Conservation (phyloP, 2,888 invertebrate genomes). For the Euplagia quadripunctaria region DNA sequence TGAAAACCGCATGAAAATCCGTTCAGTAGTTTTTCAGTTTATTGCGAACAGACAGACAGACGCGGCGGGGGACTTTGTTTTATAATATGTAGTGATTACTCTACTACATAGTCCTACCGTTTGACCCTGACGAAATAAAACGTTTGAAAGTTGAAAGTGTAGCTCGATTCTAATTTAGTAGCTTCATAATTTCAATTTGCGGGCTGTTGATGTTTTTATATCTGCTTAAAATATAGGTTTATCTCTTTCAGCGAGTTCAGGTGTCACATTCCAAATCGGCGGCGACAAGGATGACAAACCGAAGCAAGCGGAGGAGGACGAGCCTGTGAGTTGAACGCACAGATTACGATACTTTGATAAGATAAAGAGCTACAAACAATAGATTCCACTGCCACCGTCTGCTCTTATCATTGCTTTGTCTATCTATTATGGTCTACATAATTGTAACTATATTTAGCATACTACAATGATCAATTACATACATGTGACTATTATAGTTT, state of each 20-base stretch:
- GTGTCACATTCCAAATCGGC: conserved; percentile 91
- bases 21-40: no score
- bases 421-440: conserved; percentile 46
- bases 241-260: conserved; percentile 80
- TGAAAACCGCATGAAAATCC: no score
- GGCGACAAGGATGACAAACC: conserved; percentile 88
- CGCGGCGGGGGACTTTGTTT: no score
- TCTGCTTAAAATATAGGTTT: background rate
- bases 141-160: background rate
- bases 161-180: no score
- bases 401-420: conserved; percentile 55
- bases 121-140: background rate
- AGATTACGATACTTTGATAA: conserved; percentile 56
- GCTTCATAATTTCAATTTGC: background rate
- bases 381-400: conserved; percentile 42
- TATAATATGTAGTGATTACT: no score
- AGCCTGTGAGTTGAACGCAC: conserved; percentile 76
- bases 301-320: conserved; percentile 85
- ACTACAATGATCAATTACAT: conserved; percentile 44
- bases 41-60: no score
- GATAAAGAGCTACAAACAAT: conserved; percentile 57
- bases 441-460: conserved; percentile 38
- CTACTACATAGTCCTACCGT: no score
- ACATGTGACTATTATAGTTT: conserved; percentile 9
- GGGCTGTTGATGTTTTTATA: no score